Evolutionary conservation across 2,113 vertebrate species (phyloP).

Genomic region (Daubentonia madagascariensis): DNA sequence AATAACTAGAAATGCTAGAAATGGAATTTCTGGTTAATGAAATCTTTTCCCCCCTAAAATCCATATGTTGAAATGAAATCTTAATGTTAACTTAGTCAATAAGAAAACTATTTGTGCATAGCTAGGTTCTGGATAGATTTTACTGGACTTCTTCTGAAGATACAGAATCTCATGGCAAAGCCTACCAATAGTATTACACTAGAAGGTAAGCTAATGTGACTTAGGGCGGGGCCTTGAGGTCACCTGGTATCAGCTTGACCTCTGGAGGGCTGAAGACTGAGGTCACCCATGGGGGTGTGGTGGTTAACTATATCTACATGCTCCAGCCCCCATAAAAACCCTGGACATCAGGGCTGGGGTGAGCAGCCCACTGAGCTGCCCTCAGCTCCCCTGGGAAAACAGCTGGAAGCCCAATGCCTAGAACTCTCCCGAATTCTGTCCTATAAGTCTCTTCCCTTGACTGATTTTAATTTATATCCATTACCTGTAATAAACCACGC

Average conservation of each 20-base stretch:
- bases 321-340: too few relatives aligned
- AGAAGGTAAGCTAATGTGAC: too few relatives aligned
- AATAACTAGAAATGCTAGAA: background rate
- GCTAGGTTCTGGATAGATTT: background rate
- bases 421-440: background rate
- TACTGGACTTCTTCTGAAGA: background rate
- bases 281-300: background rate
- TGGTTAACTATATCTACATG: background rate
- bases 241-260: too few relatives aligned
- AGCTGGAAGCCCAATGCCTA: accelerated
- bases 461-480: background rate
- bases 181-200: too few relatives aligned
- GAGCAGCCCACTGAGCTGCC: too few relatives aligned
- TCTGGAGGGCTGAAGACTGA: background rate
- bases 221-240: background rate
- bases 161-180: background rate
- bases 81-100: background rate
- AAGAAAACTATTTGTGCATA: background rate
- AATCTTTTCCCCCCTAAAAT: too few relatives aligned
- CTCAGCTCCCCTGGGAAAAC: too few relatives aligned
- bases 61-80: too few relatives aligned
- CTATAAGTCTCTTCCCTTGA: accelerated
- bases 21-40: background rate
- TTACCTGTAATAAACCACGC: background rate
- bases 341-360: background rate